Evolutionary conservation across 2,888 invertebrate species (phyloP).

Genomic region (Myopa testacea): DNA sequence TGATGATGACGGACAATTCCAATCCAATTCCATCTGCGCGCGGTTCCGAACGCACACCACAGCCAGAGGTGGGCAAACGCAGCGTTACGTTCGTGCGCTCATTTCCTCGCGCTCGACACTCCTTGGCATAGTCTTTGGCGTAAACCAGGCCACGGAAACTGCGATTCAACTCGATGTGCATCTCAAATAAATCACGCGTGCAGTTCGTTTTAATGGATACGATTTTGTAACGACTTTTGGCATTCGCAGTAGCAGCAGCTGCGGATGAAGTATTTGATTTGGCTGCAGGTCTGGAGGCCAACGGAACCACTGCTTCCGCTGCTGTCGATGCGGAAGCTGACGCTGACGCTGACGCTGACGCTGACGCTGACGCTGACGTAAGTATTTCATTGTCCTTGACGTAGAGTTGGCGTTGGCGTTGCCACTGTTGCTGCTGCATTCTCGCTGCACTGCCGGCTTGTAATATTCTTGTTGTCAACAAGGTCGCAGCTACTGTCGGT

Average conservation of each 20-base stretch:
- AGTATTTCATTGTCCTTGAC: conserved; percentile 29
- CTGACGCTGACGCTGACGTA: background rate
- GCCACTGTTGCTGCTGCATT: conserved; percentile 35
- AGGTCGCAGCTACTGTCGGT: conserved; percentile 50
- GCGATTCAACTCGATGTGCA: conserved; percentile 72
- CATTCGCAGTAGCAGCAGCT: conserved; percentile 17
- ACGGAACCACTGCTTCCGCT: conserved; percentile 28
- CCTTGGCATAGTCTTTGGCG: conserved; percentile 80
- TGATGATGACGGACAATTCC: conserved; percentile 76
- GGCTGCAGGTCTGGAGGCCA: conserved; percentile 1
- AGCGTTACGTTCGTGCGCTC: conserved; percentile 57
- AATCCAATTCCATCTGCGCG: conserved; percentile 69
- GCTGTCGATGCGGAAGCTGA: conserved; percentile 9
- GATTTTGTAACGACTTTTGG: conserved; percentile 70
- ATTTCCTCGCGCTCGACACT: conserved; percentile 75
- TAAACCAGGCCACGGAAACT: conserved; percentile 79
- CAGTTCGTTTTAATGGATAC: conserved; percentile 73
- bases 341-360: background rate
- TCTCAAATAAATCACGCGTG: conserved; percentile 74
- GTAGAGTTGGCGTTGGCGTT: conserved; percentile 31
- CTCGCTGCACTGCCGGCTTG: conserved; percentile 41
- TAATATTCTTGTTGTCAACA: conserved; percentile 51
- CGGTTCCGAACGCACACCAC: conserved; percentile 76
- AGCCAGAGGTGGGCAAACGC: conserved; percentile 69
- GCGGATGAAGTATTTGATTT: background rate